Conservation (phyloP, 1,140 invertebrate species). For the Cotesia glomerata region DNA sequence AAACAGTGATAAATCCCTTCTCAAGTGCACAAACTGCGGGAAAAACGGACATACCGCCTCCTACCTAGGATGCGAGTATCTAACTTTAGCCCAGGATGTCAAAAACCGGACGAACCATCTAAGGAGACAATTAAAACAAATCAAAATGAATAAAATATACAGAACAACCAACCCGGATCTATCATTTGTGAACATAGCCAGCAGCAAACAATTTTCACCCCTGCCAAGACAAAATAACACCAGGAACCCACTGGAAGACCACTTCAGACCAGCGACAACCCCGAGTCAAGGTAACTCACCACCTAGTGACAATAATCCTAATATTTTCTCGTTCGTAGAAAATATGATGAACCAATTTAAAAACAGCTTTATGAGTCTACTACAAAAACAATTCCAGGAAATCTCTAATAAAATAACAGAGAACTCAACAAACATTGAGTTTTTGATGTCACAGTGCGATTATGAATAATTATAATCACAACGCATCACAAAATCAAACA, state of each 20-base stretch:
- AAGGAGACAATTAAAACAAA: neutral
- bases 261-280: too few species aligned
- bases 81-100: neutral
- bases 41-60: constrained; percentile 23
- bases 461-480: neutral
- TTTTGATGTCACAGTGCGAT: neutral
- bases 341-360: too few species aligned
- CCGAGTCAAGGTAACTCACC: too few species aligned
- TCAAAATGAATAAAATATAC: neutral
- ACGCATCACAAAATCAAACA: neutral
- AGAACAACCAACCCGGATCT: neutral
- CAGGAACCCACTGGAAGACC: too few species aligned
- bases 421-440: neutral
- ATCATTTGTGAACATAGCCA: too few species aligned
- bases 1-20: neutral
- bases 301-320: too few species aligned
- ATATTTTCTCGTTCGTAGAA: too few species aligned
- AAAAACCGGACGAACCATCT: neutral
- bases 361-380: too few species aligned
- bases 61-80: constrained; percentile 27
- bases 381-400: too few species aligned
- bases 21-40: constrained; percentile 29
- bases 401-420: neutral
- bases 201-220: too few species aligned
- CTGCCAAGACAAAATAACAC: too few species aligned